Evolutionary conservation across 2,797 vertebrate species (phyloP), one percentile per base, ranked within the genome.

Genomic region (Enteromius mattozi): DNA sequence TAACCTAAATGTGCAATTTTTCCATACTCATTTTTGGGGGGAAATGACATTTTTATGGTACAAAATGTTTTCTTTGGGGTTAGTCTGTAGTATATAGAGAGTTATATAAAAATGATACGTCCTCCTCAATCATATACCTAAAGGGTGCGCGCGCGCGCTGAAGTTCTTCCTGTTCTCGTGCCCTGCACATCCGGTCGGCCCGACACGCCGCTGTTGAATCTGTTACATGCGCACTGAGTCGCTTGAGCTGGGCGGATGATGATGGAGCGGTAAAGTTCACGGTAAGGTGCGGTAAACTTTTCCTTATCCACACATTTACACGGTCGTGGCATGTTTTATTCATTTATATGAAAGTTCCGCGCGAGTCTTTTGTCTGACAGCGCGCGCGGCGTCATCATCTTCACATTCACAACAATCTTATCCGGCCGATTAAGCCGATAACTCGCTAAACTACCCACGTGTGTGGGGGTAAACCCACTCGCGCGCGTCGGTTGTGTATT

Each of bases 131-230:
- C 61, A 3, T 13, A 24, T 37, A 16, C 9, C 45, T 68, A 35
- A 80, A 37, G 42, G 2, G 47, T 35, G 56, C 14, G 76, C 13
- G 66, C 35, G 14, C 30, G n/a, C 2, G 47, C 5, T 9, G 79
- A 86, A 83, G 84, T 86, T 45, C 88, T 94, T 95, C 94, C 93
- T 54, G 92, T 63, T 86, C 72, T 49, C 6, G 70, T 90, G 90
- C 92, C 88, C 93, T 90, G 89, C 63, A 85, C 77, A 69, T 82
- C 81, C 85, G 16, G 47, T 79, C 45, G 49, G 61, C 51, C 66
- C 87, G 93, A 95, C 94, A 95, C 94, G 94, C 95, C 90, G 88
- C 77, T 72, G 72, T 27, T 35, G n/a, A 77, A 61, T 83, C 51
- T 51, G 40, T 65, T 68, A 59, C 78, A 74, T 79, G 65, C 79